phyloP scores from a whole-genome alignment of 2,888 invertebrate species.

The Eubasilissa splendida region DNA sequence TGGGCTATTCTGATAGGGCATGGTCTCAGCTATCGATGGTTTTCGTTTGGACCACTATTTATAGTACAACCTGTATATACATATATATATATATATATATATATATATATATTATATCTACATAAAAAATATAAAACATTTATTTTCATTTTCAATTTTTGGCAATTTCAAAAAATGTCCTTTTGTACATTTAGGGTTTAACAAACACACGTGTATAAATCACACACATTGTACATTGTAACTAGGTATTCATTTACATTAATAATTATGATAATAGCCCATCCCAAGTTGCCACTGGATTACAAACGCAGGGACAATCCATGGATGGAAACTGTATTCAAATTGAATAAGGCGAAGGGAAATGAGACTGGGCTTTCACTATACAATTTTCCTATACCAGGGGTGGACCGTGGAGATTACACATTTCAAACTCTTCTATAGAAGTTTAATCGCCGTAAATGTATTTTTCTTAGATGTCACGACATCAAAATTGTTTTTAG shows the following conservation, averaged over 20 bases:
- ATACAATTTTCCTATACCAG: conserved; percentile 41
- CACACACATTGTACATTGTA: conserved; percentile 13
- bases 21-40: too few species aligned
- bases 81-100: too few species aligned
- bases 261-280: not conserved
- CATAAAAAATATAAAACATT: too few species aligned
- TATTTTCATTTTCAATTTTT: too few species aligned
- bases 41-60: too few species aligned
- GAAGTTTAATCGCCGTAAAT: not conserved
- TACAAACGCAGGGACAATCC: conserved; percentile 53
- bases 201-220: not conserved
- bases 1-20: too few species aligned
- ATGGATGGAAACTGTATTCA: conserved; percentile 54
- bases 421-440: conserved; percentile 37
- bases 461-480: not conserved
- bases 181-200: too few species aligned
- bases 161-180: too few species aligned
- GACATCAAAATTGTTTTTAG: too few species aligned
- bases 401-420: conserved; percentile 12
- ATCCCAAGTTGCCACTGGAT: conserved; percentile 33
- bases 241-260: not conserved
- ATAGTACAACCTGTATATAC: too few species aligned
- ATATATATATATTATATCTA: too few species aligned
- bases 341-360: conserved; percentile 56
- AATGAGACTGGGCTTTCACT: conserved; percentile 53